Conservation (phyloP, 2,797 vertebrate species). For the Melanotaenia trifasciata region DNA sequence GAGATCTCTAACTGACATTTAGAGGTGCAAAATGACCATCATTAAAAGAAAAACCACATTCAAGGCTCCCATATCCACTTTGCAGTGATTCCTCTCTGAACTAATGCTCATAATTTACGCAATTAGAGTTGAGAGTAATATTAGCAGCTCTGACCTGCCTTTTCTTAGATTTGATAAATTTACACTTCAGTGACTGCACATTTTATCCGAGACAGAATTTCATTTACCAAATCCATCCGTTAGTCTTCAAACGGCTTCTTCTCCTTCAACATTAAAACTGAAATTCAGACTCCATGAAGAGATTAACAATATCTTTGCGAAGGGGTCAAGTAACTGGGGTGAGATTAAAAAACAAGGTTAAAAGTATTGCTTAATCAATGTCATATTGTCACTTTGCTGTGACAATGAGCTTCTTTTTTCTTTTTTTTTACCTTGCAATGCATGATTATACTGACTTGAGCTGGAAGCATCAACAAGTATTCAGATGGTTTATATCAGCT, state of each 20-base stretch:
- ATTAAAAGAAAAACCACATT: conserved; percentile 8
- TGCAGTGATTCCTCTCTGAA: background rate
- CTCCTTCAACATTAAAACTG: background rate
- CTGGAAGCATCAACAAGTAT: no score
- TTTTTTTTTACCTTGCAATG: no score
- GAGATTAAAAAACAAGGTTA: background rate
- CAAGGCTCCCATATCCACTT: conserved; percentile 9
- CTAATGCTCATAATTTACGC: background rate
- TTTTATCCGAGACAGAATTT: background rate
- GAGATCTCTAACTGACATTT: conserved; percentile 4
- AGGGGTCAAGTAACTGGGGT: background rate
- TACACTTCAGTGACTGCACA: conserved; percentile 7
- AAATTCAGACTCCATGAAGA: conserved; percentile 2
- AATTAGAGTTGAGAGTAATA: conserved; percentile 14
- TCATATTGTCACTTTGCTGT: background rate
- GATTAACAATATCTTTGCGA: background rate
- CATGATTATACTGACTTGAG: no score
- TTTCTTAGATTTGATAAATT: conserved; percentile 7
- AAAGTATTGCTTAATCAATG: background rate
- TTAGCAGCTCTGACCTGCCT: background rate
- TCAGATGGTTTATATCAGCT: no score
- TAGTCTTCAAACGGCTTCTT: background rate
- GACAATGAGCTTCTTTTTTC: background rate
- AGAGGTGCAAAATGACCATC: conserved; percentile 6
- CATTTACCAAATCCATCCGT: background rate